Evolutionary conservation across 35 echinoderm and acorn worm species (phyloP), one percentile per base, ranked within the genome.

Genomic region (Lytechinus pictus): DNA sequence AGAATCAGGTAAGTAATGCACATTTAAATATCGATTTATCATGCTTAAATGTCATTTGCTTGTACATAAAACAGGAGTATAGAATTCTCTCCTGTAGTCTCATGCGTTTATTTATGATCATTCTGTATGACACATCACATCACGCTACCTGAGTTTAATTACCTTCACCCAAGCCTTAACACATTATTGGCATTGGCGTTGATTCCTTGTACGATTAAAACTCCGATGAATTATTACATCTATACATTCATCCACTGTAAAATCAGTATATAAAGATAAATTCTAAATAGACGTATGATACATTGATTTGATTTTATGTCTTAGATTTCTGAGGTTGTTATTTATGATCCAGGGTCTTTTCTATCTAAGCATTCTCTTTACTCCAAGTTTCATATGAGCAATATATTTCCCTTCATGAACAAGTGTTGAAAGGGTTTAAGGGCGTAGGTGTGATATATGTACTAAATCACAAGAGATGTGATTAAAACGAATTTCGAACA

Each of bases 401-500:
- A n/a, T 79, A 79, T 79, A 79, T 79, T 79, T 16, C 21, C 66
- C 3, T 79, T 79, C n/a, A 79, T 79, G 66, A 79, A 24, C 66
- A 79, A 16, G 6, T 24, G 66, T 79, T 79, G 66, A 79, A 7
- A 79, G 66, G 21, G 19, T 79, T 79, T 79, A 79, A 6, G 66
- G 3, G 66, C 66, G 66, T 79, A 79, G n/a, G n/a, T 24, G 19
- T 79, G 66, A 79, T 79, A 79, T 5, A 16, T 24, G 19, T 79
- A 79, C 66, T 79, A 79, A 79, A 79, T 79, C 66, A 79, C 14
- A 14, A 19, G 16, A 14, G 66, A 24, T 0, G 19, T 79, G 21
- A 79, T 79, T 79, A 79, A 79, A 79, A 79, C 66, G 66, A 79
- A 79, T 24, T 16, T 79, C 66, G n/a, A 79, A 79, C 66, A 79